These are phyloP conservation scores for Orthosia incerta DNA, from an alignment of 2,888 invertebrate species.

Conservation along the genomic window DNA sequence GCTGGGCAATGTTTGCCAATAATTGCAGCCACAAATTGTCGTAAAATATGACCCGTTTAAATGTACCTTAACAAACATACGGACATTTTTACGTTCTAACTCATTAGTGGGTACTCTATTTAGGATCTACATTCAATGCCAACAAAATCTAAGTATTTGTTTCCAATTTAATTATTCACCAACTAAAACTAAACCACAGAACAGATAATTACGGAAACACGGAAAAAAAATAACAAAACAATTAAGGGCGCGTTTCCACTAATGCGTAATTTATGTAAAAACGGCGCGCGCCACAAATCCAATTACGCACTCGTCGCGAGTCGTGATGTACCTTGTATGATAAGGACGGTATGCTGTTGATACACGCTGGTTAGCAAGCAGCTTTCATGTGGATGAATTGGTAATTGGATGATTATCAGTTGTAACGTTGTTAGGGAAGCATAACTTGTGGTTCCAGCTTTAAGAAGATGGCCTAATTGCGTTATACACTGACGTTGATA, in stretches of 20 bases:
- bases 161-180: neutral
- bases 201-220: neutral
- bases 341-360: constrained; percentile 44
- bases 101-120: no score
- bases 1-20: no score
- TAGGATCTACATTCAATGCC: no score
- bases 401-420: constrained; percentile 31
- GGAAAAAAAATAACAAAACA: constrained; percentile 28
- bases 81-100: no score
- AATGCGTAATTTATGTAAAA: constrained; percentile 64
- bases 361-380: constrained; percentile 35
- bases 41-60: no score
- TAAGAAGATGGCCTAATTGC: no score
- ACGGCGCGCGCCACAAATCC: constrained; percentile 54
- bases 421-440: neutral
- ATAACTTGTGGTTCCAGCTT: no score
- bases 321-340: constrained; percentile 18
- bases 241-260: constrained; percentile 55
- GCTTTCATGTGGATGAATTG: constrained; percentile 40
- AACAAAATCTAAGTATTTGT: no score
- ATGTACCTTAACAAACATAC: no score
- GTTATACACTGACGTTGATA: no score
- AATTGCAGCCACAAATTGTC: no score
- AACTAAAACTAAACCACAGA: constrained; percentile 26
- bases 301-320: constrained; percentile 59